Base-by-base conservation (phyloP, 2,888 invertebrate species). In the Pharmacophagus antenor region DNA sequence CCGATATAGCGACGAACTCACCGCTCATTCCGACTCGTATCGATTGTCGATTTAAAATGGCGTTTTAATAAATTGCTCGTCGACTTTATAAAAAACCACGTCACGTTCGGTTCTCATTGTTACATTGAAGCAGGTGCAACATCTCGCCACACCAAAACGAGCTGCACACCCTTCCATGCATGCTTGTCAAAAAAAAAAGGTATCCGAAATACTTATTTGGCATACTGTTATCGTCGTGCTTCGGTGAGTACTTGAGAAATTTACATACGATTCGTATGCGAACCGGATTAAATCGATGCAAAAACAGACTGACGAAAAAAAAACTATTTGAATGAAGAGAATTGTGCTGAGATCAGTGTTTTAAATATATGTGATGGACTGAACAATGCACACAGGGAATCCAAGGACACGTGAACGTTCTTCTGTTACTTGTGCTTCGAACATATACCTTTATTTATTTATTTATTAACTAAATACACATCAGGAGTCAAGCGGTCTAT, bases 321-420 rank as follows among this genome's bases (percentile, higher is more conserved):
- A 60, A 60, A 52, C 22, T 15, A 56, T 55, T 60, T 51, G 56
- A 56, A 60, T 51, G 51, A 23, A 47, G 51, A 41, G 58, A 53
- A 55, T 60, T 60, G 51, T 23, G 37, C 50, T 46, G 55, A 50
- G 54, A 60, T 51, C 51, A 56, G 50, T 46, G 55, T 55, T 47
- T 60, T 56, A 51, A 60, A 51, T 56, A 51, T 56, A 46, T 3
- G 44, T 60, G 60, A 60, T 60, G 51, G 60, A 60, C 60, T 60
- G 60, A 18, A 60, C 60, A 60, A 60, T 60, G 41, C 56, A 2
- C 6, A n/a, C 27, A 23, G 12, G 42, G 51, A 25, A 21, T 23
- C 18, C 46, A 60, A 41, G 51, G 51, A 49, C 49, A 44, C 23
- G 54, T 55, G 18, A 17, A 44, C 15, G 22, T 59, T 41, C 31